These are phyloP conservation scores for Anorthoa munda DNA, from an alignment of 2,888 invertebrate species.

Conservation along the genomic window DNA sequence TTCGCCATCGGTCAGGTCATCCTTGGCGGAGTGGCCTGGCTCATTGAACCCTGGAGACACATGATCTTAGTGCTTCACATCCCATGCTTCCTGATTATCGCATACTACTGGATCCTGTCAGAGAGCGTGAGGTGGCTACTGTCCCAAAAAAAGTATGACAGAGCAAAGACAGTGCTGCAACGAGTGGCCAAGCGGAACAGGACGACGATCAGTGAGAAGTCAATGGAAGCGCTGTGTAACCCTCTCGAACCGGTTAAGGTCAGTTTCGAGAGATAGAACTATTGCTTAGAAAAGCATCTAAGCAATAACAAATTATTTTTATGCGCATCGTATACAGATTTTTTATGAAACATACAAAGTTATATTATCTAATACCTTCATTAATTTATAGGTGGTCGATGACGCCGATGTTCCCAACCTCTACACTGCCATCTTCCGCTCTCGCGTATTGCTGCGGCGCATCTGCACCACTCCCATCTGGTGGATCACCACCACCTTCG, in stretches of 20 bases:
- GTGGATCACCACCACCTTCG: constrained; percentile 95
- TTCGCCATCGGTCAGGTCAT: constrained; percentile 94
- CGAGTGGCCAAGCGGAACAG: constrained; percentile 92
- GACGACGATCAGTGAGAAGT: constrained; percentile 88
- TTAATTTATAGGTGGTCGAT: constrained; percentile 43
- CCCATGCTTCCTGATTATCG: constrained; percentile 92
- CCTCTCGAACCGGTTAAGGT: constrained; percentile 75
- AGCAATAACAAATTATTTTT: too few relatives aligned
- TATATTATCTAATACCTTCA: too few relatives aligned
- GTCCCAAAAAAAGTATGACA: constrained; percentile 91
- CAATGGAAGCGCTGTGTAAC: constrained; percentile 83
- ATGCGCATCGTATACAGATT: neutral
- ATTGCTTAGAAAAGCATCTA: too few relatives aligned
- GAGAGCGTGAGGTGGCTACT: constrained; percentile 95
- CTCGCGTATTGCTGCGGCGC: constrained; percentile 89
- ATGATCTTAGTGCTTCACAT: constrained; percentile 92
- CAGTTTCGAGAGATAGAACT: neutral
- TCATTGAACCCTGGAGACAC: constrained; percentile 92
- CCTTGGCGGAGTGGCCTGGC: constrained; percentile 93
- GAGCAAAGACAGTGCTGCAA: constrained; percentile 91
- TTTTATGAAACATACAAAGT: too few relatives aligned
- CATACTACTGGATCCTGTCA: constrained; percentile 92
- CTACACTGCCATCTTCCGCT: constrained; percentile 83
- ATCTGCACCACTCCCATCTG: constrained; percentile 93
- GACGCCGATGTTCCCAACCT: constrained; percentile 64